Conservation (phyloP, 1,140 invertebrate genomes). For the Pseudomyrmex flavicornis region DNA sequence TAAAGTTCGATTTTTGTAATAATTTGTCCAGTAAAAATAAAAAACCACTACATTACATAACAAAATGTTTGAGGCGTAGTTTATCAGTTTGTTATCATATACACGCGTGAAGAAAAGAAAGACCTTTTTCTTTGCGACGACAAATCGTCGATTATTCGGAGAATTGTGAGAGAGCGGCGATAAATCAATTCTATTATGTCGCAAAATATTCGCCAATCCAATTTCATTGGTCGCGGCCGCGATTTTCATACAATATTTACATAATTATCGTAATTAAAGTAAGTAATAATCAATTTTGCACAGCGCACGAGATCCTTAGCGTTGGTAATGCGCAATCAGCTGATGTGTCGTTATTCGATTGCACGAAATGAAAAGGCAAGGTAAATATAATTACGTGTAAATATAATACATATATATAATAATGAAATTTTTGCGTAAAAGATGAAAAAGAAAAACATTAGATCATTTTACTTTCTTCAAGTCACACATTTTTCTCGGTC, state of each 20-base stretch:
- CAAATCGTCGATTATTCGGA: constrained; percentile 6
- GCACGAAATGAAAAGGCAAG: neutral
- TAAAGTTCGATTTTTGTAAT: too few species aligned
- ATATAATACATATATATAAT: too few species aligned
- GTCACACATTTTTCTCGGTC: neutral
- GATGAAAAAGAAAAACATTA: neutral
- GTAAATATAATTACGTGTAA: too few species aligned
- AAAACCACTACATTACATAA: too few species aligned
- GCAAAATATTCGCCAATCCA: constrained; percentile 3
- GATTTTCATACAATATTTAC: constrained; percentile 10
- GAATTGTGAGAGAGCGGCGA: constrained; percentile 1
- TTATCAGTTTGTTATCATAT: constrained; percentile 1
- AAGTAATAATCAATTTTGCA: neutral
- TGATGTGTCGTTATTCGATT: neutral
- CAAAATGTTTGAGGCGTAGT: too few species aligned
- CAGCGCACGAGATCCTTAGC: neutral
- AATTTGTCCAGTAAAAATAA: too few species aligned
- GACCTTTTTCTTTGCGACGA: neutral
- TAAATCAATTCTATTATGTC: constrained; percentile 63
- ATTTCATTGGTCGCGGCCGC: neutral
- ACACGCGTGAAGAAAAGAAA: constrained; percentile 20
- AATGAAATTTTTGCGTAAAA: too few species aligned
- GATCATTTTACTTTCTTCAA: neutral
- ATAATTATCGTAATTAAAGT: neutral
- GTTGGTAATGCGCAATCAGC: neutral